phyloP scores from a whole-genome alignment of 1,140 invertebrate species.

The Cotesia glomerata region DNA sequence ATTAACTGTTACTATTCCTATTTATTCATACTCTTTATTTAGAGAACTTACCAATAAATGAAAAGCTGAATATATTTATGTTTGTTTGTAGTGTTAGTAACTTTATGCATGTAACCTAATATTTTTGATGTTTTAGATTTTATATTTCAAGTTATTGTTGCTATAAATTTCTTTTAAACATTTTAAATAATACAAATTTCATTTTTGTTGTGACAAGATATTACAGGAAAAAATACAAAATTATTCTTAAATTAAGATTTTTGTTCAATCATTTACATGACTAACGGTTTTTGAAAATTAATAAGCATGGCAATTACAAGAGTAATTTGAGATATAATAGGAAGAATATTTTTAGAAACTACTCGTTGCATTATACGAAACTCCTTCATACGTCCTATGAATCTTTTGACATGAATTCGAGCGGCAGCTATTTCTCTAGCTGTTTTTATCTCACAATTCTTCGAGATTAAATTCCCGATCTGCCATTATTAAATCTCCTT shows the following conservation, averaged over 20 bases:
- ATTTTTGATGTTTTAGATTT: too few relatives aligned
- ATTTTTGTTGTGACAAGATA: neutral
- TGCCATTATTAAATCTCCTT: too few relatives aligned
- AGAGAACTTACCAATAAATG: too few relatives aligned
- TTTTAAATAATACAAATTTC: too few relatives aligned
- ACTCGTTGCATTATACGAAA: neutral
- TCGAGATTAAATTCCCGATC: too few relatives aligned
- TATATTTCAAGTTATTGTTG: too few relatives aligned
- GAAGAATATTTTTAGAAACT: neutral
- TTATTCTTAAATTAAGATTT: neutral
- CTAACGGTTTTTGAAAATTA: constrained; percentile 2
- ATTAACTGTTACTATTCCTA: too few relatives aligned
- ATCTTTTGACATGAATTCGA: constrained; percentile 45
- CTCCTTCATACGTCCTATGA: constrained; percentile 33
- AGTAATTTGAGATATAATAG: neutral
- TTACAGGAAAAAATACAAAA: neutral
- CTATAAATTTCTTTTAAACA: too few relatives aligned
- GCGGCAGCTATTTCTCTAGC: constrained; percentile 34
- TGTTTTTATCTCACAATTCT: neutral
- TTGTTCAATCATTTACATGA: neutral
- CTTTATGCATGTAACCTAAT: too few relatives aligned
- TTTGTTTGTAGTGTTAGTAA: too few relatives aligned
- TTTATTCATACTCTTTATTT: too few relatives aligned
- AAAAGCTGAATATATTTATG: too few relatives aligned
- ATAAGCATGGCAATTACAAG: constrained; percentile 8